Conservation (phyloP, 2,113 vertebrate genomes). For the Pterocles gutturalis region DNA sequence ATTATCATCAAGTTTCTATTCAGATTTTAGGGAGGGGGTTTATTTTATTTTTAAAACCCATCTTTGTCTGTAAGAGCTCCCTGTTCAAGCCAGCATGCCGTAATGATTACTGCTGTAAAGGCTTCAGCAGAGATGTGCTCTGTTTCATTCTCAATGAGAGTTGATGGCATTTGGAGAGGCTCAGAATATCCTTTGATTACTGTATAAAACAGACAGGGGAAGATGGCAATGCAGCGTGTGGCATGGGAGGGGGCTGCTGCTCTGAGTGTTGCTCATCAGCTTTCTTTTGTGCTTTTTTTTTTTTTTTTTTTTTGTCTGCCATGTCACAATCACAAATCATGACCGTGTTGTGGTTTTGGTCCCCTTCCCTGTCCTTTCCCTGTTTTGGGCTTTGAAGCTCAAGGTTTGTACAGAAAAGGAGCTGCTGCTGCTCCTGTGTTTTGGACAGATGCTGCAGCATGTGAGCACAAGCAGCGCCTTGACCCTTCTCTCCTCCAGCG, state of each 20-base stretch:
- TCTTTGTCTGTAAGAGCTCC: conserved; percentile 74
- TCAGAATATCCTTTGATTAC: conserved; percentile 85
- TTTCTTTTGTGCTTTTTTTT: conserved; percentile 63
- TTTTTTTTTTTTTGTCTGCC: not conserved
- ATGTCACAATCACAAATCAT: conserved; percentile 16
- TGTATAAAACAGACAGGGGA: conserved; percentile 54
- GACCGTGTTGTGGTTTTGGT: conserved; percentile 10
- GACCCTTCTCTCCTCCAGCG: not conserved
- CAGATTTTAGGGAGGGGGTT: conserved; percentile 74
- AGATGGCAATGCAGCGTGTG: conserved; percentile 12
- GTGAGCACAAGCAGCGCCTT: not conserved
- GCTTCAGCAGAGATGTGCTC: conserved; percentile 74
- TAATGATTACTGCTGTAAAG: conserved; percentile 76
- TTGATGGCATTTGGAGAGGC: conserved; percentile 81
- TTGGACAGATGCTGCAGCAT: not conserved
- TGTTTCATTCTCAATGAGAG: conserved; percentile 81
- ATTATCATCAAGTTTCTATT: conserved; percentile 87
- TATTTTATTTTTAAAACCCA: conserved; percentile 63
- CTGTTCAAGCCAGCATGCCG: conserved; percentile 64
- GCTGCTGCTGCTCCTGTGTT: not conserved
- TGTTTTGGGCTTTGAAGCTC: conserved; percentile 3
- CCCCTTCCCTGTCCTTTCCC: not conserved
- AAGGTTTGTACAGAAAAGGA: not conserved
- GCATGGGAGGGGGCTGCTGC: conserved; percentile 38
- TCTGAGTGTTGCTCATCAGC: conserved; percentile 68